Conservation (phyloP, 2,888 invertebrate genomes). For the Apamea monoglypha region DNA sequence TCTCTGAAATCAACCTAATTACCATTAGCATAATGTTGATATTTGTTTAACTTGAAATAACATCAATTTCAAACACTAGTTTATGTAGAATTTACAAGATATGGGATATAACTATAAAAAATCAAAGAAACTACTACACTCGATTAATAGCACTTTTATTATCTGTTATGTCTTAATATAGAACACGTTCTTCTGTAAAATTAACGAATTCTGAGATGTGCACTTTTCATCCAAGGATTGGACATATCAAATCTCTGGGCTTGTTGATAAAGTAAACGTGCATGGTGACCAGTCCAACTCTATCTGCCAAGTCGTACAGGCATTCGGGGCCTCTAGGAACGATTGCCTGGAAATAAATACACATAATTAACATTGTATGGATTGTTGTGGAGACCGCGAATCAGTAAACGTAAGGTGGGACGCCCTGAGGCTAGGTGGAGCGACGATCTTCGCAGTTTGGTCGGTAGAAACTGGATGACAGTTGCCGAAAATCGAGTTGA, state of each 20-base stretch:
- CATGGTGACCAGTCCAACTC: constrained; percentile 77
- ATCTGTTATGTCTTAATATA: not conserved
- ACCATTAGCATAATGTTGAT: too few relatives aligned
- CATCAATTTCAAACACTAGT: too few relatives aligned
- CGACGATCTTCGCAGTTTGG: too few relatives aligned
- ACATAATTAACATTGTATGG: not conserved
- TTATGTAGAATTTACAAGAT: not conserved
- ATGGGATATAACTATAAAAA: not conserved
- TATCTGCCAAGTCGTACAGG: constrained; percentile 72
- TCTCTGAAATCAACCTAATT: too few relatives aligned
- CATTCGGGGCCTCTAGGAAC: constrained; percentile 79
- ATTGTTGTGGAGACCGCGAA: too few relatives aligned
- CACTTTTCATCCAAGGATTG: not conserved
- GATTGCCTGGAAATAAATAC: constrained; percentile 71
- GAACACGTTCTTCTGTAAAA: not conserved
- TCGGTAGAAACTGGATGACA: too few relatives aligned
- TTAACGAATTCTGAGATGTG: constrained; percentile 13
- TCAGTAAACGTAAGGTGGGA: too few relatives aligned
- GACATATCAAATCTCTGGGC: not conserved
- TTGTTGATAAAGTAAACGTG: constrained; percentile 82
- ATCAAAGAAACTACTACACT: not conserved
- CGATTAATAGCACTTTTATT: not conserved
- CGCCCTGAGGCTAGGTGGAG: too few relatives aligned
- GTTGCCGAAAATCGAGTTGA: too few relatives aligned
- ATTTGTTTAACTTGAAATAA: too few relatives aligned